Conservation (phyloP, 2,113 vertebrate genomes). For the Sakesphorus luctuosus region DNA sequence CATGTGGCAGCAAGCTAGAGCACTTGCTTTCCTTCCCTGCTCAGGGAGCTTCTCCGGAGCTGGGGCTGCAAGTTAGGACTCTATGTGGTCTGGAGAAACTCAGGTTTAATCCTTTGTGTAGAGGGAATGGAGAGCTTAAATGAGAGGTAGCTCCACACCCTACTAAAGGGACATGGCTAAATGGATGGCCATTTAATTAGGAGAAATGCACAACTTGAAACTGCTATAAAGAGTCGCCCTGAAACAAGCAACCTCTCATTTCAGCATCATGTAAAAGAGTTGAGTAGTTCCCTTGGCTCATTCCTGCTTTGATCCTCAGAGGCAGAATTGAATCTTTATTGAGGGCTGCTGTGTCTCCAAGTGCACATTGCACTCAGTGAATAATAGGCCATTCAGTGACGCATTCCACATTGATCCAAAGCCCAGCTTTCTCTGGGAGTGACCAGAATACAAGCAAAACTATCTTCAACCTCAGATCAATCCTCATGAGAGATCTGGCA, state of each 20-base stretch:
- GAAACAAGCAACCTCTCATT: constrained; percentile 25
- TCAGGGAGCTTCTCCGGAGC: background rate
- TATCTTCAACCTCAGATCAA: constrained; percentile 49
- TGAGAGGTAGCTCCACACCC: background rate
- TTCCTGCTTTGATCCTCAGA: constrained; percentile 43
- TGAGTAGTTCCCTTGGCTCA: constrained; percentile 10
- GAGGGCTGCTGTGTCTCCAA: constrained; percentile 20
- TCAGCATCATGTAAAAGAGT: background rate
- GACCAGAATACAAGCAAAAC: constrained; percentile 63
- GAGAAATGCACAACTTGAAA: background rate
- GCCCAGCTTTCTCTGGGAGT: constrained; percentile 39
- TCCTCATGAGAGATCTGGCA: constrained; percentile 26
- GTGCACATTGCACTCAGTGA: constrained; percentile 25
- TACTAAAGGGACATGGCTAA: background rate
- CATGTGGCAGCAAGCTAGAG: background rate
- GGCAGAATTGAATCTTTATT: constrained; percentile 53
- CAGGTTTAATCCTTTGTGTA: background rate
- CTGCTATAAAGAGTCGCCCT: background rate
- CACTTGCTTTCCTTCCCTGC: background rate
- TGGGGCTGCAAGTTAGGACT: background rate
- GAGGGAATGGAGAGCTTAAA: rapidly evolving
- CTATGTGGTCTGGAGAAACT: background rate
- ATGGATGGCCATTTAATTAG: constrained; percentile 3
- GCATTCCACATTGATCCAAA: constrained; percentile 57
- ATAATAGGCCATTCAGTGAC: constrained; percentile 55